Base-by-base conservation (phyloP, 2,113 vertebrate genomes). In the Panthera tigris region DNA sequence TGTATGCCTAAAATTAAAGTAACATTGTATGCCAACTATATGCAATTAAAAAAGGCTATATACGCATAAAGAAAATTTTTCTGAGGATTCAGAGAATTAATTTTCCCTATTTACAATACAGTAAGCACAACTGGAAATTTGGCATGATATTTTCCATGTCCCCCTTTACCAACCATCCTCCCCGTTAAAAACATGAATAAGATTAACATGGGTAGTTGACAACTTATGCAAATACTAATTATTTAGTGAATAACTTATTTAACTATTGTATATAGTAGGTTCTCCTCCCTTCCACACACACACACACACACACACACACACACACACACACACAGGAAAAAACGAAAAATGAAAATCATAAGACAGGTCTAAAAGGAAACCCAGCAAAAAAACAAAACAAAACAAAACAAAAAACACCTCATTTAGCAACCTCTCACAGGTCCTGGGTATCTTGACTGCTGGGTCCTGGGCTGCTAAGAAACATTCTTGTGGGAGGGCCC, bases 401-500 rank as follows among this genome's bases (percentile, higher is more conserved):
- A 39, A 39, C 39, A 88, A 76, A 27, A 21, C 39, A 33, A 45
- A 45, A 45, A 9, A 9, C 8, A 45, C 14, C 2, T 76, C 57
- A 52, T 1, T 19, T 21, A 27, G 1, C 13, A 57, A 21, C 11
- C 1, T 12, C 23, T 39, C 0, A 15, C 2, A 27, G 9, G 13
- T 88, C 3, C n/a, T 1, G 0, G 4, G 9, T 19, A 16, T 50
- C 18, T 48, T 36, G 76, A 13, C 25, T 27, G 4, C 25, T 50
- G 33, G 12, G 79, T n/a, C 33, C 23, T 19, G 10, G 92, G 4
- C 14, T 55, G 79, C 27, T 4, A 82, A 82, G 33, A 29, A 85
- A 36, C 4, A 23, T 23, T 50, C 6, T 13, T 52, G 5, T 1
- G 2, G 7, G 5, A 31, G 3, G 36, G 27, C 15, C 14, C 29